phyloP scores from a whole-genome alignment of 2,113 vertebrate species.

The Dipodomys ordii region DNA sequence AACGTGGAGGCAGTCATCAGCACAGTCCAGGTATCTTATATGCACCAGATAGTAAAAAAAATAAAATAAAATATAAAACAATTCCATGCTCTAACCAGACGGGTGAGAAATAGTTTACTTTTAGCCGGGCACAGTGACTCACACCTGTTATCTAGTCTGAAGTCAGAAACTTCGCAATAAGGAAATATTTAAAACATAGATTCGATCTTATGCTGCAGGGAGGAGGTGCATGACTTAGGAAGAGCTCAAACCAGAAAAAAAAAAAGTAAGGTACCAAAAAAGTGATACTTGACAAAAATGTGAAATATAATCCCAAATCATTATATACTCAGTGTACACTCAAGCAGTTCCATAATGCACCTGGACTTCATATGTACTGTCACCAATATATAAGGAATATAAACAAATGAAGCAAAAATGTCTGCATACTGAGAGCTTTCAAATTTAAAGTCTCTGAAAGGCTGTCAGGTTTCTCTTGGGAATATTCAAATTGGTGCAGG shows the following conservation, averaged over 20 bases:
- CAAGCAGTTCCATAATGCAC: neutral
- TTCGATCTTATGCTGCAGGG: neutral
- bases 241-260: neutral
- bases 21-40: too few relatives aligned
- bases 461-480: neutral
- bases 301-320: neutral
- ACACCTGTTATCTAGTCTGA: neutral
- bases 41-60: too few relatives aligned
- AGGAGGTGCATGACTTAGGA: neutral
- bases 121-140: too few relatives aligned
- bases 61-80: too few relatives aligned
- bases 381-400: neutral
- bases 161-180: neutral
- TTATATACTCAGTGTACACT: neutral
- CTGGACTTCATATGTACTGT: neutral
- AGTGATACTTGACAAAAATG: neutral
- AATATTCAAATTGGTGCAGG: neutral
- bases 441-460: slow-evolving; percentile 25
- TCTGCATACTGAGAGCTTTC: neutral
- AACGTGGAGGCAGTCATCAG: too few relatives aligned
- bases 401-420: slow-evolving; percentile 42
- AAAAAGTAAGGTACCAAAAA: neutral
- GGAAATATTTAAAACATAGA: neutral
- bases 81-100: too few relatives aligned
- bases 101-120: too few relatives aligned